These are phyloP conservation scores for Helicorthomorpha holstii DNA, from an alignment of 1,140 invertebrate genomes.

Conservation along the genomic window DNA sequence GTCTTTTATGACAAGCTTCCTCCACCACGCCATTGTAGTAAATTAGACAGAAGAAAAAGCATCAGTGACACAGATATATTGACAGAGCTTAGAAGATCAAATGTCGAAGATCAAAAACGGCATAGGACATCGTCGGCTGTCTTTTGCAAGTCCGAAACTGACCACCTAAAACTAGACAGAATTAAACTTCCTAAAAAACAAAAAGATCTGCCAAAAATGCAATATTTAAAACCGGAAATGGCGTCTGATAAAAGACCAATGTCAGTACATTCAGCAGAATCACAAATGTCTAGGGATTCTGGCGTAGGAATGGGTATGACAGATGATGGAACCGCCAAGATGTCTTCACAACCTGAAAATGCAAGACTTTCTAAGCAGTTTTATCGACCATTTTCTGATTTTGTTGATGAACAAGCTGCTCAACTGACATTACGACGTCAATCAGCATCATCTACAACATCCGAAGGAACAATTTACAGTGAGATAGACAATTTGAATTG, in stretches of 20 bases:
- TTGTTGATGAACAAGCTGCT: background rate
- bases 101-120: no score
- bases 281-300: conserved; percentile 2
- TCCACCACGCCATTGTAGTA: no score
- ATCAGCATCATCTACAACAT: background rate
- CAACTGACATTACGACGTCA: background rate
- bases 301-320: background rate
- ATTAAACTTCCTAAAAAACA: no score
- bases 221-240: no score
- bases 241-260: background rate
- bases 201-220: no score
- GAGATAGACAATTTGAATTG: background rate
- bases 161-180: no score
- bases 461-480: background rate
- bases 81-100: no score
- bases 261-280: background rate
- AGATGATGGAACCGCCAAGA: background rate
- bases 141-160: no score
- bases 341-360: background rate
- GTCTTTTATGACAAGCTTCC: no score
- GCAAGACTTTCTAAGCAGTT: background rate
- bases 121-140: no score
- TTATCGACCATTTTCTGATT: background rate
- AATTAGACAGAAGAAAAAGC: no score
- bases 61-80: no score